A percentile compares a stretch with the other conserved stretches of the same genome.
Conservation (phyloP, 2,888 invertebrate species). For the Suillia variegata region DNA sequence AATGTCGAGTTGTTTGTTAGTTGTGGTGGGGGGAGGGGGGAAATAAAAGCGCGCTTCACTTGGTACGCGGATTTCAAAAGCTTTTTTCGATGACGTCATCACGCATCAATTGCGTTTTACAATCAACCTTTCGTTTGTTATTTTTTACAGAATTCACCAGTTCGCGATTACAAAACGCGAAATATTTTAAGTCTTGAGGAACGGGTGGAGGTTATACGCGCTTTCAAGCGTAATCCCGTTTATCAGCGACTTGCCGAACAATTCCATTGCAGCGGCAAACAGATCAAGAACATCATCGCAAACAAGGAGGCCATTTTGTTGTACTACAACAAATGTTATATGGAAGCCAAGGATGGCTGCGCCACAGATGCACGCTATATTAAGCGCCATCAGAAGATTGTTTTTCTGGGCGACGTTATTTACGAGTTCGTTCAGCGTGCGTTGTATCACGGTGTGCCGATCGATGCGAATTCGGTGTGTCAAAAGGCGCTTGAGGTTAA, state of each 20-base stretch:
- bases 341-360: slow-evolving; percentile 2
- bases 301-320: slow-evolving; percentile 36
- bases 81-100: slow-evolving; percentile 8
- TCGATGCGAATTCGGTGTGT: slow-evolving; percentile 28
- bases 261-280: slow-evolving; percentile 43
- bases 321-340: slow-evolving; percentile 24
- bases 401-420: slow-evolving; percentile 39
- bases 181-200: slow-evolving; percentile 40
- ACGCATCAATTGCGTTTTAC: too few species aligned
- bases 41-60: too few species aligned
- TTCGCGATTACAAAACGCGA: slow-evolving; percentile 30
- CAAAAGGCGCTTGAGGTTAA: slow-evolving; percentile 41
- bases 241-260: slow-evolving; percentile 38
- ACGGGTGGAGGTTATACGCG: slow-evolving; percentile 40
- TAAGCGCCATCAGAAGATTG: slow-evolving; percentile 37
- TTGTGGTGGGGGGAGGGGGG: too few species aligned
- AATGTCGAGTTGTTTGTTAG: too few species aligned
- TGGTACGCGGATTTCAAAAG: slow-evolving; percentile 4
- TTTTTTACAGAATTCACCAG: not conserved
- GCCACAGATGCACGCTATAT: slow-evolving; percentile 12
- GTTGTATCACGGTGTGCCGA: slow-evolving; percentile 31
- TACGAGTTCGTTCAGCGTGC: slow-evolving; percentile 41
- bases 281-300: slow-evolving; percentile 40
- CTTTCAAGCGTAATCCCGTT: slow-evolving; percentile 37
- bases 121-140: not conserved